Percentiles rank a stretch among this genome's conserved stretches.
Conservation (phyloP, 2,797 vertebrate genomes). For the Lithobates pipiens region DNA sequence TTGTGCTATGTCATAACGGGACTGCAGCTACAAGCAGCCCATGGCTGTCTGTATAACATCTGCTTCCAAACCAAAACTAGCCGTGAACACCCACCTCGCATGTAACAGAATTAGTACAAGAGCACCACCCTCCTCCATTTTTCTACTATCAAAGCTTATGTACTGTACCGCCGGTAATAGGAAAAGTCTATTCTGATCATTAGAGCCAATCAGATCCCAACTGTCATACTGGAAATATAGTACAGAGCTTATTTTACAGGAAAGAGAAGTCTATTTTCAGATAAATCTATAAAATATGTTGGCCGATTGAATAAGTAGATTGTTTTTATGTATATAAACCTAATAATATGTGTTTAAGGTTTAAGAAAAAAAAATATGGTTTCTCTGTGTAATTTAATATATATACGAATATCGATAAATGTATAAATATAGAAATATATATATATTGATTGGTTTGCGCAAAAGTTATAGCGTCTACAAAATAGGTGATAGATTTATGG, state of each 20-base stretch:
- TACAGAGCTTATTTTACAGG: no score
- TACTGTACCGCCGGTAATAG: background rate
- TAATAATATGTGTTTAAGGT: no score
- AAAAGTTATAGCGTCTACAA: no score
- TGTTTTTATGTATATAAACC: no score
- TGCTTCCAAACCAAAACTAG: slow-evolving; percentile 87
- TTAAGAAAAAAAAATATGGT: no score
- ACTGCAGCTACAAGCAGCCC: slow-evolving; percentile 83
- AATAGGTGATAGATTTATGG: no score
- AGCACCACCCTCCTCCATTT: slow-evolving; percentile 62
- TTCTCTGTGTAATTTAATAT: no score
- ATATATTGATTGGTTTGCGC: no score
- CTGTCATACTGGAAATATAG: background rate
- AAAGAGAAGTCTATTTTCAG: background rate
- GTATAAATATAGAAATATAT: no score
- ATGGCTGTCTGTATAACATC: slow-evolving; percentile 87
- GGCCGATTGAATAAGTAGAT: no score
- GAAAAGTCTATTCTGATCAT: background rate
- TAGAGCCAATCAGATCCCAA: background rate
- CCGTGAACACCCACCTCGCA: slow-evolving; percentile 88
- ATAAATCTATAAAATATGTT: no score
- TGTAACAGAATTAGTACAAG: slow-evolving; percentile 69
- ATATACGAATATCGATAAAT: no score
- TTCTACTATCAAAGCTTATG: slow-evolving; percentile 11
- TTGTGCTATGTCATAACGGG: slow-evolving; percentile 78